Evolutionary conservation across 2,888 invertebrate species (phyloP), one percentile per base, ranked within the genome.

Genomic region (Podotricha telesiphe): DNA sequence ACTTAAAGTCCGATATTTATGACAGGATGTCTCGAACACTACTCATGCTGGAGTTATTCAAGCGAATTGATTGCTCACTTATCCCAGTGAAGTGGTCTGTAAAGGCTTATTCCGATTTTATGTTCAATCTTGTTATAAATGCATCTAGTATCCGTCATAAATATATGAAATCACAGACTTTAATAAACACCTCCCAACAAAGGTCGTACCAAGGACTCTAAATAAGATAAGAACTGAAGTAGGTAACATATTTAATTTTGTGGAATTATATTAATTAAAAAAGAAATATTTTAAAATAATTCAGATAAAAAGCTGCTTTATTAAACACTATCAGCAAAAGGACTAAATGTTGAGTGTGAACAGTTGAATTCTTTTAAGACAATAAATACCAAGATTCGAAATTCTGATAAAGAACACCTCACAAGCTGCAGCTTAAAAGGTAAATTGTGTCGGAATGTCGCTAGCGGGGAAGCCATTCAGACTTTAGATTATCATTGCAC

Each of bases 391-490:
- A 85, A 86, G 87, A 87, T 87, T 28, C 86, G 81, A 83, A 82
- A 80, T 82, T 82, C 84, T 86, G 86, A 87, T 87, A 87, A 88
- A 81, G 82, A 65, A 69, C 71, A 59, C 62, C 70, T 65, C 66
- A 68, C 70, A 59, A 59, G 61, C 58, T 70, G 72, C 68, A 82
- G 84, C 84, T 82, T 90, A 90, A 90, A 90, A 89, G 90, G 90
- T 89, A 89, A 89, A 87, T 87, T 86, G 87, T 91, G 89, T 90
- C 81, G 88, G 87, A 88, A 80, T 81, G 77, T 77, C 77, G 74
- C 74, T 71, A 65, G 75, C 73, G 72, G 74, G 84, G 74, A 67
- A 67, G 70, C 70, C 68, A 73, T 76, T 75, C 74, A 75, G 68
- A 73, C 48, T n/a, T 48, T 34, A 48, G 34, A 62, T 74, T 69